Evolutionary conservation across 2,797 vertebrate genomes (phyloP), one percentile per base, ranked within the genome.

Genomic region (Dipus sagitta): DNA sequence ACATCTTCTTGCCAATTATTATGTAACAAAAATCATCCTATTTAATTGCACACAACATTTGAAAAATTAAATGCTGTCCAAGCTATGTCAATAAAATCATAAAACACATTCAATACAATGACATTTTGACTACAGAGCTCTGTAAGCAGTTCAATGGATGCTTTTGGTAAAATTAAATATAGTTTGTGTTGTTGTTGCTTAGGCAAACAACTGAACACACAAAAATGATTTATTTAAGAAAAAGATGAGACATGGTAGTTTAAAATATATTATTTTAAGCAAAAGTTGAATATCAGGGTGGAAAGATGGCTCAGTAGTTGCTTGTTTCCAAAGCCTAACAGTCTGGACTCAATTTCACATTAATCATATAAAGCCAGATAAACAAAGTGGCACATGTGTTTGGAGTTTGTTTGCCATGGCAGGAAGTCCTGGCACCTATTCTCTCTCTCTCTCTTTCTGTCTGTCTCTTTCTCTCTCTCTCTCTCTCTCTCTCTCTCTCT

Each of bases 201-300:
- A 82, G 7, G 12, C 60, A 85, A 72, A 81, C 9, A 64, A 32
- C 0, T 65, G 6, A 81, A 81, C 80, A 88, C 17, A 52, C 65
- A 30, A 70, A 70, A 17, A 67, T 26, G 10, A 80, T 71, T 65
- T 75, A 80, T 88, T 80, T 89, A 91, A 85, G 42, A 76, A 34
- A 47, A 85, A 89, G 30, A 21, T 52, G 72, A 62, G n/a, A n/a
- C 30, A 78, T 54, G 52, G 42, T 86, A 60, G 60, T 14, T 54
- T 83, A 67, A 84, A 90, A 90, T 71, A 42, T 60, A 60, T 11
- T 54, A 68, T 62, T 80, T 74, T 52, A 34, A 42, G 76, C 30
- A 89, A 26, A 72, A 26, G 21, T 62, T 78, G 47, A 93, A 65
- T 93, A 68, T 4, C 47, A 78, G 54, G 54, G 54, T 58, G 47